A percentile compares a stretch with the other conserved stretches of the same genome.
Evolutionary conservation across 2,888 invertebrate genomes (phyloP).

Genomic region (Cataglyphis altisquamis): DNA sequence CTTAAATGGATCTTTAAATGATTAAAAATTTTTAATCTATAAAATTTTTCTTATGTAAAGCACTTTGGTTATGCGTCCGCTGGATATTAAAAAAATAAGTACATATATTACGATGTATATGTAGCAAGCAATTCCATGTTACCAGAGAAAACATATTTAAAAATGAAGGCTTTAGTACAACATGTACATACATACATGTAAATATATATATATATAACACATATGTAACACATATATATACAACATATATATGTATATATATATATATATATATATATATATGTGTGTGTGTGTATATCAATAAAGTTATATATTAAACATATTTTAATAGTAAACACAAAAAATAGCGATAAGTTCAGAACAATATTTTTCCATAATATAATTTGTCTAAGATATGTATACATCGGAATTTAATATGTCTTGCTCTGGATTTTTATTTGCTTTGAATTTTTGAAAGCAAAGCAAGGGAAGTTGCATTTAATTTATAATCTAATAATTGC

Average conservation of each 20-base stretch:
- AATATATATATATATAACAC: neutral
- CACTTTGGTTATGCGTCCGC: constrained; percentile 36
- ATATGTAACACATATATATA: too few relatives aligned
- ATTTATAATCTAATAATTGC: constrained; percentile 34
- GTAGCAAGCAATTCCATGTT: constrained; percentile 10
- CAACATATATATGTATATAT: too few relatives aligned
- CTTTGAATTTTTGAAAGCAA: neutral
- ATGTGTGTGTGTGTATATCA: neutral
- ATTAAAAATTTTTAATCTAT: constrained; percentile 1
- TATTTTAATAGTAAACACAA: neutral
- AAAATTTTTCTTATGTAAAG: neutral
- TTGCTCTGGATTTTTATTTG: neutral
- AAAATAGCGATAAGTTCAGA: neutral
- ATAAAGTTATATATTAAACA: neutral
- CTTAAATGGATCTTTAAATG: neutral
- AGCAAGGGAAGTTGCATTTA: constrained; percentile 1
- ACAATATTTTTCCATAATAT: neutral
- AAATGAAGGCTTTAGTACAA: neutral
- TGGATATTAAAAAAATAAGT: constrained; percentile 19
- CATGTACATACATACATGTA: neutral
- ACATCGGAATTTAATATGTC: neutral
- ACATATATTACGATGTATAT: neutral
- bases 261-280: too few relatives aligned
- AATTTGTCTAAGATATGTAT: neutral
- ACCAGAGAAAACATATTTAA: neutral